Conservation (phyloP, 2,888 invertebrate species). For the Catocala sponsa region DNA sequence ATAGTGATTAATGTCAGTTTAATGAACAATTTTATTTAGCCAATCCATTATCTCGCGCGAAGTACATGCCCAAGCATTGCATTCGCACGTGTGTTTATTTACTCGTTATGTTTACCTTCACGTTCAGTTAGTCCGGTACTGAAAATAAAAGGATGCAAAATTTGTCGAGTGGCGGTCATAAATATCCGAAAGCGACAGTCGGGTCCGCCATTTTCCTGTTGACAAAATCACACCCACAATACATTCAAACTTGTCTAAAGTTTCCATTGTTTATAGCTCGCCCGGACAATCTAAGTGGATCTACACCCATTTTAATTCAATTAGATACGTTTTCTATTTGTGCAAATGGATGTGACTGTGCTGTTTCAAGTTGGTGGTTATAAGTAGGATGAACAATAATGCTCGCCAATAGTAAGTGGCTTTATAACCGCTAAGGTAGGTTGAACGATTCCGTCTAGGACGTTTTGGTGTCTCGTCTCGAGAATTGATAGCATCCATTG, state of each 20-base stretch:
- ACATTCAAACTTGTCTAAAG: slow-evolving; percentile 84
- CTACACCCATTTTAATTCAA: slow-evolving; percentile 68
- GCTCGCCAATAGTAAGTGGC: slow-evolving; percentile 22
- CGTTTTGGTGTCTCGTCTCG: slow-evolving; percentile 50
- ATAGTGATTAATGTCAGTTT: slow-evolving; percentile 35
- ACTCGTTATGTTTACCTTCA: slow-evolving; percentile 70
- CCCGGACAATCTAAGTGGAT: slow-evolving; percentile 68
- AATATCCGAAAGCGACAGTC: slow-evolving; percentile 80
- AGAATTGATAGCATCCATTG: slow-evolving; percentile 71
- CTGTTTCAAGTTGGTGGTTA: slow-evolving; percentile 26
- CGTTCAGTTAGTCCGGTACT: slow-evolving; percentile 70
- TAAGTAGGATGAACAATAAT: background rate
- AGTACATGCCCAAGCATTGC: slow-evolving; percentile 19
- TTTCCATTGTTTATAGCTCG: slow-evolving; percentile 79
- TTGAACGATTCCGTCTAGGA: slow-evolving; percentile 33
- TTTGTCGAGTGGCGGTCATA: slow-evolving; percentile 81
- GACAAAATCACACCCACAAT: slow-evolving; percentile 84
- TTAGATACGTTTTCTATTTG: slow-evolving; percentile 54
- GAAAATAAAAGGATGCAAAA: slow-evolving; percentile 82
- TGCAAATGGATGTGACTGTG: slow-evolving; percentile 53
- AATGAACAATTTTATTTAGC: slow-evolving; percentile 39
- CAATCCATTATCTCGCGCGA: slow-evolving; percentile 37
- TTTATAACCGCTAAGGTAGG: slow-evolving; percentile 39
- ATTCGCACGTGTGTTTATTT: slow-evolving; percentile 64
- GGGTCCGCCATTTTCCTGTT: slow-evolving; percentile 86